Base-by-base conservation (phyloP, 2,888 invertebrate species). In the Epirrhoe tristata region DNA sequence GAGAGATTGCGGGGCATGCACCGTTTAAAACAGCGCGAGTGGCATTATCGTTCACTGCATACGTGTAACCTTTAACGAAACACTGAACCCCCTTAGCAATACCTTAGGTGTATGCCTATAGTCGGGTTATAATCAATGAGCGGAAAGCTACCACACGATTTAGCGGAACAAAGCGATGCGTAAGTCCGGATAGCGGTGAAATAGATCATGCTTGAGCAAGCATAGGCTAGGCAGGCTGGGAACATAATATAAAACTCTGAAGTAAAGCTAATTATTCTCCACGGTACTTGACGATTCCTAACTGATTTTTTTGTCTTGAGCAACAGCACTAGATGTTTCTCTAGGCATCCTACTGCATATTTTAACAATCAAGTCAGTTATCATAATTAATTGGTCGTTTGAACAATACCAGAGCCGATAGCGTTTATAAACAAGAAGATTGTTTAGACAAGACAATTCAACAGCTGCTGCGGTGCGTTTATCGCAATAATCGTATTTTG, bases 11-110 rank as follows among this genome's bases (percentile, higher is more conserved):
- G 73, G 77, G 74, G 76, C 73, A 74, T 74, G 75, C 75, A 75
- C 75, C 75, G 74, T 73, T 79, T 80, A 80, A 80, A 79, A 79
- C 74, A 81, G 83, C 86, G 85, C 85, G 86, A 83, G 83, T 80
- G 78, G 74, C 78, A 78, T 82, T 87, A 88, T 82, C 80, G 67
- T 67, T 7, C 7, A 48, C 16, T 48, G 70, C 73, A 81, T 88
- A 89, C 88, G 89, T 88, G 89, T 86, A 83, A 84, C 84, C 82
- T 87, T 81, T 79, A 72, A 73, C 58, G 10, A 32, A 51, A 31
- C 77, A 73, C 72, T 82, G 79, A 77, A 79, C 76, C 73, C 72
- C 77, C 75, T 60, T 58, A 52, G 51, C 32, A 31, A 55, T 46
- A 56, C 12, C 61, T n/a, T 58, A 53, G 16, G 50, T 56, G 48